phyloP scores from a whole-genome alignment of 2,797 vertebrate genomes.

The Valencia hispanica region DNA sequence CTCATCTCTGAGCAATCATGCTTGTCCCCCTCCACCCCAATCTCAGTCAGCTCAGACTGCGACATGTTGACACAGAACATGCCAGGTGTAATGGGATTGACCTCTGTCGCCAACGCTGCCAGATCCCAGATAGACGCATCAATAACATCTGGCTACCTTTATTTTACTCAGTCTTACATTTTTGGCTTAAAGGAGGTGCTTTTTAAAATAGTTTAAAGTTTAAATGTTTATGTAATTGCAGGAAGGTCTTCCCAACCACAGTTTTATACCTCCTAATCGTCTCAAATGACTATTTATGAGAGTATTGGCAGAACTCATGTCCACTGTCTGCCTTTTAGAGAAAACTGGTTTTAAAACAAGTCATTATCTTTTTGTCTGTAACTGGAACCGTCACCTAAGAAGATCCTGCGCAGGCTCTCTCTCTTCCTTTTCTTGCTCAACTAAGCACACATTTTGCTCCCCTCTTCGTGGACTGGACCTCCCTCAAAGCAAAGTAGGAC shows the following conservation, averaged over 20 bases:
- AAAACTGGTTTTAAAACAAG: background rate
- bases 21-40: background rate
- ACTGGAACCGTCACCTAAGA: background rate
- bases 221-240: background rate
- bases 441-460: too few relatives aligned
- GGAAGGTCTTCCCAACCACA: background rate
- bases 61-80: conserved; percentile 49
- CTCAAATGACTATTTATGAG: background rate
- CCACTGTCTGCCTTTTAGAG: background rate
- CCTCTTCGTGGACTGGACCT: too few relatives aligned
- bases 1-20: conserved; percentile 32
- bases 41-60: conserved; percentile 10
- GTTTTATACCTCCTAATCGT: background rate
- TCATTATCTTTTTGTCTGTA: background rate
- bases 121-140: conserved; percentile 47
- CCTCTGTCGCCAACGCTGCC: conserved; percentile 45
- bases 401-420: too few relatives aligned
- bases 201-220: too few relatives aligned
- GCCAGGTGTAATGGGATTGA: conserved; percentile 61
- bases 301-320: rapidly evolving
- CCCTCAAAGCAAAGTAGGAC: too few relatives aligned
- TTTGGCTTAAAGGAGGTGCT: too few relatives aligned
- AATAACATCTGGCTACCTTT: conserved; percentile 42
- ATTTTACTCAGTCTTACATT: background rate
- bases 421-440: too few relatives aligned